Evolutionary conservation across 2,797 vertebrate species (phyloP), one percentile per base, ranked within the genome.

Genomic region (Crenichthys baileyi): DNA sequence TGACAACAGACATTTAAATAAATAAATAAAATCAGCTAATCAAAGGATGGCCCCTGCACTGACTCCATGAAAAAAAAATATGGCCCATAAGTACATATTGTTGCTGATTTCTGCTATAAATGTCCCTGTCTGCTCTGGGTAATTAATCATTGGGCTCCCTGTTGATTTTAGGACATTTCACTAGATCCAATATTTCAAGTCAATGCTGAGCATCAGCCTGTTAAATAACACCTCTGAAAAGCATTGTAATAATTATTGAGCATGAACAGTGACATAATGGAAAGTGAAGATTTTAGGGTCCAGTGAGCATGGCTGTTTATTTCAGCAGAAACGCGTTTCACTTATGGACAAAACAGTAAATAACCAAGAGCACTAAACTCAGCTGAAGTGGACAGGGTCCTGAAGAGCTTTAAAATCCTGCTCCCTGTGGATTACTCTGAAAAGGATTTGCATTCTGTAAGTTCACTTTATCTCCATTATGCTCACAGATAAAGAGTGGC

Each of bases 331-430:
- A 70, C 53, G 48, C 24, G 70, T 36, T 79, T 87, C 73, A 63
- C 44, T 82, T 86, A 77, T 82, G 79, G 18, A 65, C 77, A 75
- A 55, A 71, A 72, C 60, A 61, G 72, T 70, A 81, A 79, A 86
- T 63, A 41, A 82, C 13, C 16, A 72, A 3, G 26, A 79, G 56
- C 58, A 41, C 18, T 7, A 31, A 77, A 75, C 55, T 63, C 67
- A 24, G 56, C 56, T 82, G 29, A 50, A 75, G 20, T 55, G 68
- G 50, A 72, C 26, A 29, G 58, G 58, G 68, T 53, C 77, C 6
- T 75, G 0, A 75, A 76, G 70, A 53, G 67, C 46, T 39, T 65
- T 79, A 3, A 65, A 82, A 76, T 75, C 36, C 65, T 71, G n/a
- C 44, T 70, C 61, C 71, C 81, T 76, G 41, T 55, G 48, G 55